Conservation (phyloP, 2,888 invertebrate genomes). For the Amblyjoppa fuscipennis region DNA sequence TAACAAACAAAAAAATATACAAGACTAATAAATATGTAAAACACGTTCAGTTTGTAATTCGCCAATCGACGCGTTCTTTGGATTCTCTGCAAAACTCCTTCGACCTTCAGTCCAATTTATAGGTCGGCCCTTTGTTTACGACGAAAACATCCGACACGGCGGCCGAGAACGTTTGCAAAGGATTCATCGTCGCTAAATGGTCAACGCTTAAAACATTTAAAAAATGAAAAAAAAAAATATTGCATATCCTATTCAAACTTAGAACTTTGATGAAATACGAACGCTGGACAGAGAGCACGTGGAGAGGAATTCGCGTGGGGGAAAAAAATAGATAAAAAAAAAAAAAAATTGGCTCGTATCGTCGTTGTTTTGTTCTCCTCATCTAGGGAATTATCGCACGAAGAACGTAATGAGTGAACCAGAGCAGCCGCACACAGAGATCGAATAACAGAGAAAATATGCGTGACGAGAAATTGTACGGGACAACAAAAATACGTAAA, state of each 20-base stretch:
- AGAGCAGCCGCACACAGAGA: constrained; percentile 8
- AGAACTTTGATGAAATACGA: constrained; percentile 74
- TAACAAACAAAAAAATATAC: constrained; percentile 67
- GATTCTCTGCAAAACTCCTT: constrained; percentile 67
- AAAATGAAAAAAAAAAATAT: constrained; percentile 70
- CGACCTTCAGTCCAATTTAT: background rate
- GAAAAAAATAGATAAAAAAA: background rate
- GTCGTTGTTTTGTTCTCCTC: constrained; percentile 67
- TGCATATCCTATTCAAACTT: constrained; percentile 79
- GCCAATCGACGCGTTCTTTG: constrained; percentile 71
- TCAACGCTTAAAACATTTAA: constrained; percentile 76
- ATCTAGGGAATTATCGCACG: constrained; percentile 19
- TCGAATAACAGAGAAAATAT: background rate
- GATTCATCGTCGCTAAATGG: constrained; percentile 72
- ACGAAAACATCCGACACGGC: constrained; percentile 16
- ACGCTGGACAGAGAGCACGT: constrained; percentile 41
- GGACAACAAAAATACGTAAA: constrained; percentile 26
- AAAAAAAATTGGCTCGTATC: constrained; percentile 27
- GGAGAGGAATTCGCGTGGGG: constrained; percentile 42
- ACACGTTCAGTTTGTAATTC: constrained; percentile 78
- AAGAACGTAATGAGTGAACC: constrained; percentile 30
- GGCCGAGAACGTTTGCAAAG: constrained; percentile 66
- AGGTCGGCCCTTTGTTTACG: constrained; percentile 8
- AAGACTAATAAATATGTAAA: constrained; percentile 75
- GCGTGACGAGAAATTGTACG: constrained; percentile 28